phyloP scores from a whole-genome alignment of 2,113 vertebrate species.

The Lepisosteus oculatus region DNA sequence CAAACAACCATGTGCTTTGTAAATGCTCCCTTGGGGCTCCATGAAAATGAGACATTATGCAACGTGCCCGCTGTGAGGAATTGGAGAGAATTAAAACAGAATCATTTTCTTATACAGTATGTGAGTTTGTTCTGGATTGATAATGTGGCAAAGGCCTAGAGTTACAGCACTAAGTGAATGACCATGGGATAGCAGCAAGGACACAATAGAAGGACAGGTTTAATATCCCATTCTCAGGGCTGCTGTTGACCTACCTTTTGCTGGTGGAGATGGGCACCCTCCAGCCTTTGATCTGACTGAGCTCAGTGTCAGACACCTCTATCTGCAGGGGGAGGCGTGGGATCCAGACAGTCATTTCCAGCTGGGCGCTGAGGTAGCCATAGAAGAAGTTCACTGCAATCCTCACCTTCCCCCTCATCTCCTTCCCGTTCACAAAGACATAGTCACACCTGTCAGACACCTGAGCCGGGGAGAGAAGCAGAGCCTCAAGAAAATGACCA shows the following conservation, averaged over 20 bases:
- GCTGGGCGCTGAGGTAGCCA: slow-evolving; percentile 78
- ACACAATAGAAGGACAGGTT: too few relatives aligned
- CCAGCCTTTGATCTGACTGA: slow-evolving; percentile 96
- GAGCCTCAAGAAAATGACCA: slow-evolving; percentile 3
- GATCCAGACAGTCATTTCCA: slow-evolving; percentile 88
- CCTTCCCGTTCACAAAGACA: slow-evolving; percentile 92
- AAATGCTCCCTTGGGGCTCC: too few relatives aligned
- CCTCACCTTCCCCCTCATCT: slow-evolving; percentile 85
- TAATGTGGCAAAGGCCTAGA: neutral
- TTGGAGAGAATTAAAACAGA: neutral
- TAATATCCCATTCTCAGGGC: neutral
- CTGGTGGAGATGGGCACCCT: slow-evolving; percentile 74
- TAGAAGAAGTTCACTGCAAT: slow-evolving; percentile 88
- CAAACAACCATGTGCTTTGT: too few relatives aligned
- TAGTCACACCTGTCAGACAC: slow-evolving; percentile 93
- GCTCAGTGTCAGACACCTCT: slow-evolving; percentile 89
- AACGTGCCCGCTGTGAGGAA: neutral
- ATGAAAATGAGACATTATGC: too few relatives aligned
- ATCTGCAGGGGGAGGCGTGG: slow-evolving; percentile 94
- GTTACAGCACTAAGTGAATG: neutral
- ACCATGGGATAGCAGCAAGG: neutral
- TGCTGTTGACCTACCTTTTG: slow-evolving; percentile 71
- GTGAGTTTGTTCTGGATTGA: neutral
- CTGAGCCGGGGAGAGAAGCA: slow-evolving; percentile 55
- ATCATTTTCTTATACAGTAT: neutral